Percentiles rank a stretch among this genome's conserved stretches.
These are phyloP conservation scores for Channa argus DNA, from an alignment of 2,113 vertebrate species.

Conservation along the genomic window DNA sequence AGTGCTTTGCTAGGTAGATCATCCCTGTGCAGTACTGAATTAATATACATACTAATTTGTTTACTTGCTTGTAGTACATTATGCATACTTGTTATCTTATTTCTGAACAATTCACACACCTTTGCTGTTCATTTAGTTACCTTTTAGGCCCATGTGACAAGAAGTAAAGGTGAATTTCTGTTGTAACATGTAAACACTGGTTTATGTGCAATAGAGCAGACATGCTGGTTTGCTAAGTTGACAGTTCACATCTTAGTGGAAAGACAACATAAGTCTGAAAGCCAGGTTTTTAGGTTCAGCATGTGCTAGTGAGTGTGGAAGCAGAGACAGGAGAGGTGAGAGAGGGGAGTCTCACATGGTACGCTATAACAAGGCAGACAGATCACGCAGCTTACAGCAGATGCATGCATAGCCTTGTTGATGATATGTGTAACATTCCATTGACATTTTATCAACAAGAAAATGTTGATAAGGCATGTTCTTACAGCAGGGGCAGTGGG, in stretches of 20 bases:
- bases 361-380: slow-evolving; percentile 18
- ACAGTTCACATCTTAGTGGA: slow-evolving; percentile 10
- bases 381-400: slow-evolving; percentile 46
- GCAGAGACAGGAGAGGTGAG: slow-evolving; percentile 13
- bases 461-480: slow-evolving; percentile 70
- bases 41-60: slow-evolving; percentile 44
- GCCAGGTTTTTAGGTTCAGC: slow-evolving; percentile 12
- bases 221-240: not conserved
- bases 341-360: slow-evolving; percentile 13
- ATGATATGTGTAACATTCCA: slow-evolving; percentile 44
- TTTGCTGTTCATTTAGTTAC: slow-evolving; percentile 4
- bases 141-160: not conserved
- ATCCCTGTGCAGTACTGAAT: slow-evolving; percentile 19
- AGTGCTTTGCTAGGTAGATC: slow-evolving; percentile 20
- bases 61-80: slow-evolving; percentile 35
- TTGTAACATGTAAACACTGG: not conserved
- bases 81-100: slow-evolving; percentile 7
- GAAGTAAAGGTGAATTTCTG: not conserved
- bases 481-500: slow-evolving; percentile 63
- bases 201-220: not conserved
- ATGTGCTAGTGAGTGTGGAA: not conserved
- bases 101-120: slow-evolving; percentile 1
- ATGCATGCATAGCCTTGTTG: slow-evolving; percentile 32
- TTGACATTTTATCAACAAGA: slow-evolving; percentile 55
- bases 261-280: not conserved